A percentile compares a stretch with the other conserved stretches of the same genome.
Evolutionary conservation across 2,797 vertebrate species (phyloP).

Genomic region (Leptoclinus maculatus): DNA sequence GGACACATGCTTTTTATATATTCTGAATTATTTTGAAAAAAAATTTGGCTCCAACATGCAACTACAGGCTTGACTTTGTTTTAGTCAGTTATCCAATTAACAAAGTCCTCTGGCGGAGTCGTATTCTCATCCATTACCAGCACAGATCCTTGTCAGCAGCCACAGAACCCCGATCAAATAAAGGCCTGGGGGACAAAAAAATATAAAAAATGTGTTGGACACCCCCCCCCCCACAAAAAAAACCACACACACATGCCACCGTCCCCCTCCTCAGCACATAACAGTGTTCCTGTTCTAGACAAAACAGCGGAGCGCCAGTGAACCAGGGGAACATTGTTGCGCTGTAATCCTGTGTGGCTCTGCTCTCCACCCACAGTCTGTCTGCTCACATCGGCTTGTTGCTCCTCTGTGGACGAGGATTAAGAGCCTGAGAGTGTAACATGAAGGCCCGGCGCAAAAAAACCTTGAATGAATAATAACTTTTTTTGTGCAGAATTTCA

Average conservation of each 20-base stretch:
- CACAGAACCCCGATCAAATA: not conserved
- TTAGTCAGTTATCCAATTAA: not conserved
- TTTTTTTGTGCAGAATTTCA: not conserved
- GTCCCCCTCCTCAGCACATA: conserved; percentile 42
- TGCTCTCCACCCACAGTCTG: conserved; percentile 41
- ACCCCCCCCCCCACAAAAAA: not conserved
- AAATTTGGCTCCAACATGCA: not conserved
- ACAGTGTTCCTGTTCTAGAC: conserved; percentile 49
- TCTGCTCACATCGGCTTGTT: conserved; percentile 23
- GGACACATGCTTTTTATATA: not conserved
- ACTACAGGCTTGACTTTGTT: not conserved
- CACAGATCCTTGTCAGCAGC: not conserved
- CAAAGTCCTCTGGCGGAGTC: not conserved
- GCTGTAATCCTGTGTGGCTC: conserved; percentile 38
- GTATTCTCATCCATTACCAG: not conserved
- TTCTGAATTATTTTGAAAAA: not conserved
- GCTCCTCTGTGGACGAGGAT: conserved; percentile 4
- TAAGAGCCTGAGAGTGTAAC: not conserved
- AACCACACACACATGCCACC: too few relatives aligned
- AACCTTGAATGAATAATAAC: not conserved
- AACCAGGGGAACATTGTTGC: conserved; percentile 43
- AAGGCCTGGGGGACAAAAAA: not conserved
- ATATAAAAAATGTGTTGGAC: conserved; percentile 21
- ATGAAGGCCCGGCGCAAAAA: not conserved
- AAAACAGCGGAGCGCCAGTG: conserved; percentile 45